Evolutionary conservation across 1,140 invertebrate genomes (phyloP), one percentile per base, ranked within the genome.

Genomic region (Anoplophora glabripennis): DNA sequence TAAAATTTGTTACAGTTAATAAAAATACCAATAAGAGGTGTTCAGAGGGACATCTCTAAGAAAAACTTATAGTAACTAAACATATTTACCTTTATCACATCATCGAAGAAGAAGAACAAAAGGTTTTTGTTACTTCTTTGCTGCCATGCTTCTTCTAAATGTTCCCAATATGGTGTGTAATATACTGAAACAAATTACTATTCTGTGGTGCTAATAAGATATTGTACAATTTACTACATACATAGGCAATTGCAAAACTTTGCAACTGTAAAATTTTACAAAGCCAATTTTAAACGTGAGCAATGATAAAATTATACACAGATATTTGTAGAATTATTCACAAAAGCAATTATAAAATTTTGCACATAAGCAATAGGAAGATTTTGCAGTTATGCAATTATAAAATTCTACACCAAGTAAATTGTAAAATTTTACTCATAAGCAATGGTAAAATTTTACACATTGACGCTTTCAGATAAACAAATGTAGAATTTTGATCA

Each of bases 21-120:
- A 12, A 18, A 46, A n/a, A n/a, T n/a, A n/a, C n/a, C n/a, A n/a
- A n/a, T n/a, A n/a, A n/a, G n/a, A n/a, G n/a, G n/a, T n/a, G n/a
- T n/a, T n/a, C n/a, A n/a, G 15, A 40, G 33, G n/a, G 38, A 52
- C 35, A 47, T 5, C 9, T 47, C 12, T 12, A 17, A n/a, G 44
- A 17, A 21, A 8, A 33, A 3, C 18, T 15, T 14, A 4, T 15
- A n/a, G 4, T 53, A 21, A 9, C 41, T n/a, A 14, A 56, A 18
- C 11, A 14, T 45, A 52, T n/a, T n/a, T n/a, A 68, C 69, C 63
- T 70, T 70, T 17, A 55, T 67, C 58, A 93, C 85, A 62, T 92
- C 86, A 76, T 93, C 90, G 69, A 92, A 93, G 69, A 89, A 90
- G 17, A 92, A 69, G 68, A 90, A 91, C 0, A 91, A 69, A 42